Conservation (phyloP, 2,113 vertebrate genomes). For the Proterorhinus semilunaris region DNA sequence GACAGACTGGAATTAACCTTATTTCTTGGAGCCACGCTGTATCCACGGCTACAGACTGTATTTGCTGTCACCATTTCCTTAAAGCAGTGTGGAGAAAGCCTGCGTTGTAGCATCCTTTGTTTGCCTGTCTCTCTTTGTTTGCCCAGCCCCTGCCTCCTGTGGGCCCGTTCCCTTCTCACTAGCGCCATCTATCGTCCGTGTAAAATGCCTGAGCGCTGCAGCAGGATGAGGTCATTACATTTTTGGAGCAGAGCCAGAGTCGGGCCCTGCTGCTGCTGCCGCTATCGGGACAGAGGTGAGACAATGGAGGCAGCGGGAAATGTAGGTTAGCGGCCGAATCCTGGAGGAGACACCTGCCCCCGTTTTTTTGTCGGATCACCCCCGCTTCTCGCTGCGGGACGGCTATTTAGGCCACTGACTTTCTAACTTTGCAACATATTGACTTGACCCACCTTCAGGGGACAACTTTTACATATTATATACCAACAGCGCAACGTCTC, state of each 20-base stretch:
- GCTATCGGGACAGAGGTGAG: slow-evolving; percentile 1
- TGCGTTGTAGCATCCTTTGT: slow-evolving; percentile 13
- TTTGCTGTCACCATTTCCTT: not conserved
- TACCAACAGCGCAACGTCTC: not conserved
- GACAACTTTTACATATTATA: not conserved
- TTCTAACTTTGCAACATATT: slow-evolving; percentile 24
- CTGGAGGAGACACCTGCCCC: slow-evolving; percentile 13
- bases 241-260: slow-evolving; percentile 7
- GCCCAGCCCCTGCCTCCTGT: not conserved
- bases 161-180: slow-evolving; percentile 20
- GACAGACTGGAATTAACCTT: too few species aligned
- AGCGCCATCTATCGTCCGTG: slow-evolving; percentile 34
- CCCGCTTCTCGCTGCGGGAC: not conserved
- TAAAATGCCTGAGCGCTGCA: not conserved
- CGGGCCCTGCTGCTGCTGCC: slow-evolving; percentile 7
- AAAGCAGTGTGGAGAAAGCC: not conserved
- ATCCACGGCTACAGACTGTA: not conserved
- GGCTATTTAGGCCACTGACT: slow-evolving; percentile 43
- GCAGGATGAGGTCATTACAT: slow-evolving; percentile 3
- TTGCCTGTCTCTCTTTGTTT: slow-evolving; percentile 18
- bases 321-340: not conserved
- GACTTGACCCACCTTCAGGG: slow-evolving; percentile 41
- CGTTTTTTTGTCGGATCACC: not conserved
- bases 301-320: slow-evolving; percentile 2
- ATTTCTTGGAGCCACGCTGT: too few species aligned